Percentiles rank a stretch among this genome's conserved stretches.
phyloP scores from a whole-genome alignment of 2,113 vertebrate species.

The Ardeotis arabs region DNA sequence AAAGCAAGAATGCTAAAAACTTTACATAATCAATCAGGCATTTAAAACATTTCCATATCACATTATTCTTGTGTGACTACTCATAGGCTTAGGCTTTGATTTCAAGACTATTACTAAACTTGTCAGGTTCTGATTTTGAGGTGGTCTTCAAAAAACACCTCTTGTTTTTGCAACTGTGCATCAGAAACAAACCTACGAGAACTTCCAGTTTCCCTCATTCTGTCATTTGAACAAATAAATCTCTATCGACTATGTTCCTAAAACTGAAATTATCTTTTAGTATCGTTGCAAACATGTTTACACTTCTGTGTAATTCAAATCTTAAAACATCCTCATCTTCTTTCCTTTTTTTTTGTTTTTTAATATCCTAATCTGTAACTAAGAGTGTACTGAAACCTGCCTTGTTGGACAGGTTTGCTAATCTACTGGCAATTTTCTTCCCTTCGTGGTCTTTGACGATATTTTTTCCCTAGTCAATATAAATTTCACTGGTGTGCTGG shows the following conservation, averaged over 20 bases:
- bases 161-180: not conserved
- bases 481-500: not conserved
- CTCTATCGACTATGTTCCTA: not conserved
- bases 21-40: not conserved
- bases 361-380: not conserved
- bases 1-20: not conserved
- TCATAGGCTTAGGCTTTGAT: not conserved
- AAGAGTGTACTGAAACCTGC: not conserved
- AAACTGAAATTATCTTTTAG: not conserved
- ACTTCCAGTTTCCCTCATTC: not conserved
- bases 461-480: not conserved
- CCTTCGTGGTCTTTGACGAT: not conserved
- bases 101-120: not conserved
- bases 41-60: not conserved
- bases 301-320: not conserved
- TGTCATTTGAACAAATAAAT: not conserved
- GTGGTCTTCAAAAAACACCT: not conserved
- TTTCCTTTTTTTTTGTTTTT: no score
- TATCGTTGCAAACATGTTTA: not conserved
- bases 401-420: not conserved
- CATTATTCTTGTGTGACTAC: not conserved
- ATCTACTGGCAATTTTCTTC: not conserved
- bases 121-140: not conserved
- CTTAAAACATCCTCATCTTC: not conserved
- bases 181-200: not conserved